phyloP scores from a whole-genome alignment of 2,113 vertebrate genomes.

The Formicarius rufipectus region DNA sequence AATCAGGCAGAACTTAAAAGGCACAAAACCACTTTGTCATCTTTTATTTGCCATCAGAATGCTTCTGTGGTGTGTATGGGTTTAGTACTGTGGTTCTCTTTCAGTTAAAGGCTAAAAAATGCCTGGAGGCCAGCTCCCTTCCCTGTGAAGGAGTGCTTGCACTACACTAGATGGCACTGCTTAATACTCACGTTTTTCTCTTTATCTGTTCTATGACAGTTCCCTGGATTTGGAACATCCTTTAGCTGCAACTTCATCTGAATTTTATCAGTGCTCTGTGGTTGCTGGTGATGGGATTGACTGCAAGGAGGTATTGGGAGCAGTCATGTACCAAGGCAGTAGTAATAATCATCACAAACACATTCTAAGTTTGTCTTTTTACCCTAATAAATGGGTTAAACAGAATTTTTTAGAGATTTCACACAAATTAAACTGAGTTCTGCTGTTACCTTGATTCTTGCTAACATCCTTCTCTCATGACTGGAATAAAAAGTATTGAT shows the following conservation, averaged over 20 bases:
- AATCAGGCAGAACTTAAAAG: conserved; percentile 1
- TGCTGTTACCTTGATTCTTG: background rate
- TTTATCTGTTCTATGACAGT: background rate
- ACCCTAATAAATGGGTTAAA: background rate
- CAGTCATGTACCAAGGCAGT: rapidly evolving
- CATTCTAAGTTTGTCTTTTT: rapidly evolving
- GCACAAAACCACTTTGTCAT: background rate
- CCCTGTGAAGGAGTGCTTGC: background rate
- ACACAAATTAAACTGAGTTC: background rate
- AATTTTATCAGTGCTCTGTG: background rate
- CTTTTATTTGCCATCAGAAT: background rate
- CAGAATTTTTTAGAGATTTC: background rate
- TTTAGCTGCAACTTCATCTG: background rate
- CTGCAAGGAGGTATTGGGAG: background rate
- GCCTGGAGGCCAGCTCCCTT: background rate
- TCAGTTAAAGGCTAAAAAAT: background rate
- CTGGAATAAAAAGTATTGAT: background rate
- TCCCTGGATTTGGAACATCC: background rate
- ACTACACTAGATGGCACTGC: conserved; percentile 60
- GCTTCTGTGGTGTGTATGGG: background rate
- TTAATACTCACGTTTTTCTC: conserved; percentile 14
- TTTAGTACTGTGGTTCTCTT: background rate
- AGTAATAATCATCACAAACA: background rate
- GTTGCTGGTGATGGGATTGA: rapidly evolving
- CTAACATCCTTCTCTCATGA: background rate